Percentiles rank a stretch among this genome's conserved stretches.
These are phyloP conservation scores for Patella pellucida DNA, from an alignment of 2,888 invertebrate genomes.

Conservation along the genomic window DNA sequence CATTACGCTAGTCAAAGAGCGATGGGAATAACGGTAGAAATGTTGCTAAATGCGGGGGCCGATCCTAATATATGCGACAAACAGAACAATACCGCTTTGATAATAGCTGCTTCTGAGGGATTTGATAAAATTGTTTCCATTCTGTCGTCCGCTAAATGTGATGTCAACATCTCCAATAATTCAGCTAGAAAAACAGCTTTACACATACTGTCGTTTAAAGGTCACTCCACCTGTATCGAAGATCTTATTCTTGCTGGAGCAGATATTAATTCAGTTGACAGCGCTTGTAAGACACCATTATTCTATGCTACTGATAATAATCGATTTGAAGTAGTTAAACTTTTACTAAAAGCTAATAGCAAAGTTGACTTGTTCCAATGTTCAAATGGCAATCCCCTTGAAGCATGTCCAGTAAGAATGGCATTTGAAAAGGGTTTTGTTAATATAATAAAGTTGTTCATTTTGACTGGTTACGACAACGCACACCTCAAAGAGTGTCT, in stretches of 20 bases:
- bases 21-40: slow-evolving; percentile 45
- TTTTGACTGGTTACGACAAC: slow-evolving; percentile 61
- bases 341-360: slow-evolving; percentile 60
- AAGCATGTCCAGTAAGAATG: slow-evolving; percentile 51
- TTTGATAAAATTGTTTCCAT: slow-evolving; percentile 59
- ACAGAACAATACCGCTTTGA: slow-evolving; percentile 61
- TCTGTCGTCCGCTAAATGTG: slow-evolving; percentile 50
- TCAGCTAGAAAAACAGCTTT: slow-evolving; percentile 54
- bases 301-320: slow-evolving; percentile 64
- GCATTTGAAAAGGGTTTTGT: slow-evolving; percentile 50
- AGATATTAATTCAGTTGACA: slow-evolving; percentile 55
- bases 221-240: slow-evolving; percentile 59
- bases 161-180: slow-evolving; percentile 58
- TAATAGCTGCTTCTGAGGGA: slow-evolving; percentile 66
- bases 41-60: slow-evolving; percentile 59
- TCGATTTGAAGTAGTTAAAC: slow-evolving; percentile 52
- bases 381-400: slow-evolving; percentile 33
- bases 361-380: slow-evolving; percentile 57
- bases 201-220: slow-evolving; percentile 65
- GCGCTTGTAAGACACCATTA: slow-evolving; percentile 53
- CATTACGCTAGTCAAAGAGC: slow-evolving; percentile 68
- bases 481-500: slow-evolving; percentile 48
- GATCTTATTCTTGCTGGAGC: slow-evolving; percentile 56
- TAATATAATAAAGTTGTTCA: slow-evolving; percentile 59
- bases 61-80: slow-evolving; percentile 57